These are phyloP conservation scores for Oenanthe melanoleuca DNA, from an alignment of 2,113 vertebrate species.

Conservation along the genomic window DNA sequence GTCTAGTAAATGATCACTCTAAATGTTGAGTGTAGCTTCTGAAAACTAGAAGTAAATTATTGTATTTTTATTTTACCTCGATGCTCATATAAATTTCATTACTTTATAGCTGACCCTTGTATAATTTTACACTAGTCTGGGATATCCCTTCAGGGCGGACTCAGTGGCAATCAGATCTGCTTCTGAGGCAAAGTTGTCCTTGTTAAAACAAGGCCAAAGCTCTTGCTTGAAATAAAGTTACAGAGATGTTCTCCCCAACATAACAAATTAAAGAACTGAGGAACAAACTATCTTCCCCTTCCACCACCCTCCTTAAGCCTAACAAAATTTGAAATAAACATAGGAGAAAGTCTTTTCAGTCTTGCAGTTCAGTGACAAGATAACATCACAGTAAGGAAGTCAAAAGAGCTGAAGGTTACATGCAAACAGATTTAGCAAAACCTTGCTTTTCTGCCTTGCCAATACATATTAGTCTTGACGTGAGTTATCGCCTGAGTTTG, in stretches of 20 bases:
- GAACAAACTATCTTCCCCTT: not conserved
- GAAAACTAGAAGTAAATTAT: not conserved
- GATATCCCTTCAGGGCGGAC: not conserved
- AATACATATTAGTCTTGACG: not conserved
- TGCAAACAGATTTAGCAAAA: not conserved
- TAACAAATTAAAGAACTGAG: not conserved
- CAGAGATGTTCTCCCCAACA: not conserved
- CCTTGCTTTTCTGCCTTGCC: not conserved
- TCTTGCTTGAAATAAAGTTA: not conserved
- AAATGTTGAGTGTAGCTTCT: not conserved
- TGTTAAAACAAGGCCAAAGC: not conserved
- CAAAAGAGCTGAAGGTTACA: not conserved
- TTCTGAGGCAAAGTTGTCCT: not conserved
- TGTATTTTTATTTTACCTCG: not conserved
- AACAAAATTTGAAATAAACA: not conserved
- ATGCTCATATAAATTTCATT: not conserved
- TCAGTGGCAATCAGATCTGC: not conserved
- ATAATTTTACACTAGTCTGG: not conserved
- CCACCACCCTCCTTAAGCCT: not conserved
- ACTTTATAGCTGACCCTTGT: not conserved
- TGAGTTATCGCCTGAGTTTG: not conserved
- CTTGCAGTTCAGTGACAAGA: not conserved
- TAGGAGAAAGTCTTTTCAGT: not conserved
- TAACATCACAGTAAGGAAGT: not conserved
- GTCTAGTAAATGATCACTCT: not conserved